These are phyloP conservation scores for Periophthalmus modestus DNA, from an alignment of 2,113 vertebrate species.

Conservation along the genomic window DNA sequence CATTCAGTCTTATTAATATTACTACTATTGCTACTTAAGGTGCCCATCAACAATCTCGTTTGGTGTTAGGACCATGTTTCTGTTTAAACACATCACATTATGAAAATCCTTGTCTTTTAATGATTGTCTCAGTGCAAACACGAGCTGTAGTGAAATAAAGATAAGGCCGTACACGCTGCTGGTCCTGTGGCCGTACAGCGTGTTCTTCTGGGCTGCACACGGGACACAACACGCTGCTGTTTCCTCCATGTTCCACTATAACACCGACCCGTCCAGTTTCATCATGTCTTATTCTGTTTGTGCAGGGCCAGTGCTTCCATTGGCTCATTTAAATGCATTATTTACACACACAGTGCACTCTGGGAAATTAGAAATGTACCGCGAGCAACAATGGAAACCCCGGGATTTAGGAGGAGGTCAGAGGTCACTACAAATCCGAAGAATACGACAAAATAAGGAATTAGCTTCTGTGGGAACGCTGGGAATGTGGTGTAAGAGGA, in stretches of 20 bases:
- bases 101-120: not conserved
- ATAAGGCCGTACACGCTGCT: not conserved
- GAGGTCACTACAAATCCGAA: too few species aligned
- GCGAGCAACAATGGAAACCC: not conserved
- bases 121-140: not conserved
- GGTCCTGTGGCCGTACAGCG: not conserved
- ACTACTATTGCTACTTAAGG: too few species aligned
- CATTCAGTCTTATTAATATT: too few species aligned
- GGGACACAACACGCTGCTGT: slow-evolving; percentile 22
- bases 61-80: not conserved
- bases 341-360: slow-evolving; percentile 21
- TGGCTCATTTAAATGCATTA: slow-evolving; percentile 39
- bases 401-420: too few species aligned
- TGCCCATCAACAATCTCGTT: too few species aligned
- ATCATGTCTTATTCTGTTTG: slow-evolving; percentile 24
- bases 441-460: too few species aligned
- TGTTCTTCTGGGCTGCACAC: too few species aligned
- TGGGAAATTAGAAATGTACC: slow-evolving; percentile 6
- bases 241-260: slow-evolving; percentile 22
- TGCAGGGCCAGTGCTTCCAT: slow-evolving; percentile 21
- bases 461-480: too few species aligned
- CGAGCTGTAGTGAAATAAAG: not conserved
- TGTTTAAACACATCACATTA: not conserved
- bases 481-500: too few species aligned
- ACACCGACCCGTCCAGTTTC: slow-evolving; percentile 30